phyloP scores from a whole-genome alignment of 2,888 invertebrate species.

The Caenorhabditis virilis region DNA sequence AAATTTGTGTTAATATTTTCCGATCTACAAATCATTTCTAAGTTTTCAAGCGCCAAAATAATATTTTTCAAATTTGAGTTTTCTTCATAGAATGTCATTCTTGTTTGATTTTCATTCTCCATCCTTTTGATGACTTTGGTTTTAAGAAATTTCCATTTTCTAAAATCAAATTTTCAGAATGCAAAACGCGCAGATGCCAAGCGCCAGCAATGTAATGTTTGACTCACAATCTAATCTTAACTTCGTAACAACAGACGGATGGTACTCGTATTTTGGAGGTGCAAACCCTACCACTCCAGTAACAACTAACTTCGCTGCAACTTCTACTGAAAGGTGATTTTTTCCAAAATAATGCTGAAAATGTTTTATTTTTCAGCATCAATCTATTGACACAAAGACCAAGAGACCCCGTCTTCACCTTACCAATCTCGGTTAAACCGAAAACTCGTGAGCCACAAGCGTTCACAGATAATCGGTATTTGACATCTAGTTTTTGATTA shows the following conservation, averaged over 20 bases:
- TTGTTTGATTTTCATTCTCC: too few species aligned
- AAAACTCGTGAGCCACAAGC: constrained; percentile 36
- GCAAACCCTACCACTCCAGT: too few species aligned
- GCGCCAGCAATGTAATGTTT: constrained; percentile 3
- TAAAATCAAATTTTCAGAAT: too few species aligned
- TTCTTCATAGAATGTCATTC: too few species aligned
- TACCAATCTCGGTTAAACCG: constrained; percentile 43
- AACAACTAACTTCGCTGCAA: constrained; percentile 20
- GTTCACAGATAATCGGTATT: constrained; percentile 38
- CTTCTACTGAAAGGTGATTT: constrained; percentile 39
- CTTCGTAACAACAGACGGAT: too few species aligned
- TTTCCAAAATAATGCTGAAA: constrained; percentile 2
- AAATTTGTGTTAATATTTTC: too few species aligned
- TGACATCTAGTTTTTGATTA: neutral
- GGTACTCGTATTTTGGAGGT: too few species aligned
- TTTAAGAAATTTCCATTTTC: neutral
- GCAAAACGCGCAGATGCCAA: constrained; percentile 31
- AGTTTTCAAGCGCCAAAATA: neutral
- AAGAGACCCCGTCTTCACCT: constrained; percentile 28
- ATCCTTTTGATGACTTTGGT: neutral
- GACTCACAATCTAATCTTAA: neutral
- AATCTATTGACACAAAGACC: constrained; percentile 8
- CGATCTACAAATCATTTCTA: neutral
- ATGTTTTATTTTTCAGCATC: neutral
- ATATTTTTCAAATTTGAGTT: too few species aligned